A percentile compares a stretch with the other conserved stretches of the same genome.
Evolutionary conservation across 2,888 invertebrate species (phyloP).

Genomic region (Phania funesta): DNA sequence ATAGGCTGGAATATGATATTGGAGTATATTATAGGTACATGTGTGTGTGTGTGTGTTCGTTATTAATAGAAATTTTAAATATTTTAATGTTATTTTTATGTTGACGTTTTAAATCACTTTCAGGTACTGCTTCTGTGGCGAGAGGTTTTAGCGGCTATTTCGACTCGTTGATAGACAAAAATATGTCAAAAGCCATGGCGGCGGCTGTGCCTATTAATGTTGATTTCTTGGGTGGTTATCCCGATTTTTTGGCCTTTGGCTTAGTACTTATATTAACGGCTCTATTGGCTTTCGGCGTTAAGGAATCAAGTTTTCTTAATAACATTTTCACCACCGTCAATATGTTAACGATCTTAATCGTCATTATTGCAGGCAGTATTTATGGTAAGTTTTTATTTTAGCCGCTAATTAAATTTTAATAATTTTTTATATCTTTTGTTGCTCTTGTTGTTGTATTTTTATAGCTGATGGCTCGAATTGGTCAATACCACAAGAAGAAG

Average conservation of each 20-base stretch:
- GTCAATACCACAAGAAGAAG: slow-evolving; percentile 83
- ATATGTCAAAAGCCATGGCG: slow-evolving; percentile 82
- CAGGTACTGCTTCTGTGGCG: slow-evolving; percentile 89
- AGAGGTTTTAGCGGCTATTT: slow-evolving; percentile 87
- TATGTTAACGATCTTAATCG: slow-evolving; percentile 89
- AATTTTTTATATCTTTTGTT: neutral
- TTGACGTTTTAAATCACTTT: neutral
- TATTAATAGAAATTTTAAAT: neutral
- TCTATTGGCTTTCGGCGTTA: slow-evolving; percentile 87
- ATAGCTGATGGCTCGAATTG: slow-evolving; percentile 90
- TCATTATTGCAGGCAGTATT: slow-evolving; percentile 90
- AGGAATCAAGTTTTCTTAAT: slow-evolving; percentile 91
- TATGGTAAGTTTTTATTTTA: slow-evolving; percentile 84
- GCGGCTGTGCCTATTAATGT: slow-evolving; percentile 83
- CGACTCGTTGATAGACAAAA: slow-evolving; percentile 84
- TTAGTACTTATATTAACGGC: slow-evolving; percentile 84
- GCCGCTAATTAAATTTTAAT: neutral
- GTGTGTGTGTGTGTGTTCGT: neutral
- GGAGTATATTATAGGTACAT: slow-evolving; percentile 87
- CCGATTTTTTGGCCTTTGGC: slow-evolving; percentile 86
- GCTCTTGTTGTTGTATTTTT: slow-evolving; percentile 57
- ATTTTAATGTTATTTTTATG: neutral
- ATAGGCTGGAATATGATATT: slow-evolving; percentile 92
- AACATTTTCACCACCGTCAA: slow-evolving; percentile 96
- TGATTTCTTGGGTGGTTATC: slow-evolving; percentile 84